Conservation (phyloP, 2,113 vertebrate species). For the Indicator maculatus region DNA sequence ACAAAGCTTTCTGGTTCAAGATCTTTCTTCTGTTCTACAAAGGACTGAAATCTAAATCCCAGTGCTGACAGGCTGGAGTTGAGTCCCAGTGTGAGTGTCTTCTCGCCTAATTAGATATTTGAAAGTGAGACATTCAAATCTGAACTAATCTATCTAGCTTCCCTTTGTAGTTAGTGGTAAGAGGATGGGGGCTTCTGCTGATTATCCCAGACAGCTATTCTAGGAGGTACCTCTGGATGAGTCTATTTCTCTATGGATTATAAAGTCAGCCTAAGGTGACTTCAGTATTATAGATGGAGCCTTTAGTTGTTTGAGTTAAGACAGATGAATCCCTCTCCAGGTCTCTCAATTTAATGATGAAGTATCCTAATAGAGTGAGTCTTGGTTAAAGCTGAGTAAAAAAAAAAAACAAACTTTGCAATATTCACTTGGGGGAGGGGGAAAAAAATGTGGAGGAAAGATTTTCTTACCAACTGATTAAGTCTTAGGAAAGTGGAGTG, state of each 20-base stretch:
- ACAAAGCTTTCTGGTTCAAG: neutral
- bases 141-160: neutral
- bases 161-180: neutral
- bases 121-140: slow-evolving; percentile 10
- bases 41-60: neutral
- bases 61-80: neutral
- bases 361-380: neutral
- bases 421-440: neutral
- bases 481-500: neutral
- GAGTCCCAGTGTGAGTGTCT: neutral
- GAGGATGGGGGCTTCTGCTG: neutral
- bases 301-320: neutral
- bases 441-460: neutral
- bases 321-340: neutral
- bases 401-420: neutral
- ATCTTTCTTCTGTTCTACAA: neutral
- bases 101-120: neutral
- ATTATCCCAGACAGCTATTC: slow-evolving; percentile 7
- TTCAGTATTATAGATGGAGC: neutral
- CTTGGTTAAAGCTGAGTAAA: neutral
- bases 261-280: neutral
- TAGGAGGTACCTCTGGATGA: neutral
- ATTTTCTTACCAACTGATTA: neutral
- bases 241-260: neutral
- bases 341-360: neutral